Evolutionary conservation across 2,797 vertebrate species (phyloP).

Genomic region (Alca torda): DNA sequence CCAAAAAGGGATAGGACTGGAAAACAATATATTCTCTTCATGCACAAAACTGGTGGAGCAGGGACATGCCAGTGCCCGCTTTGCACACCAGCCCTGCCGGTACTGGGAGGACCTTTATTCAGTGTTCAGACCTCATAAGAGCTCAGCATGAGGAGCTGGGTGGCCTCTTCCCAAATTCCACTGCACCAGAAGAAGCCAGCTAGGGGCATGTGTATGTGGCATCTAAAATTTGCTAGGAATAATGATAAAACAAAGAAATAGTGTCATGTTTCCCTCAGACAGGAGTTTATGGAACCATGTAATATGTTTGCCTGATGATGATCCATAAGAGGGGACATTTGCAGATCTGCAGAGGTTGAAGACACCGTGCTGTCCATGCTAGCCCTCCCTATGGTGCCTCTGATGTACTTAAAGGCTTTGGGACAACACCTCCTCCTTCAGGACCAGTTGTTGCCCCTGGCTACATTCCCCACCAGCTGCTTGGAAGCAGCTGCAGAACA

Average conservation of each 20-base stretch:
- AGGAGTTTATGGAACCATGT: not conserved
- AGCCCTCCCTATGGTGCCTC: not conserved
- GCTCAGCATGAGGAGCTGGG: not conserved
- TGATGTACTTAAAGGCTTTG: too few relatives aligned
- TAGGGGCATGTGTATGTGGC: too few relatives aligned
- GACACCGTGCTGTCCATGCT: not conserved
- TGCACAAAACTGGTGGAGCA: not conserved
- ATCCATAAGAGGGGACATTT: not conserved
- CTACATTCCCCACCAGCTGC: not conserved
- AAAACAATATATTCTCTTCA: not conserved
- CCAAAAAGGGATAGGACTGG: not conserved
- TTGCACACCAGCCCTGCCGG: not conserved
- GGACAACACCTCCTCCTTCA: not conserved
- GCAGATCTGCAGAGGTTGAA: not conserved
- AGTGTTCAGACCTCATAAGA: not conserved
- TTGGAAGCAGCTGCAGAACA: not conserved
- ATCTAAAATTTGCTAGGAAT: not conserved
- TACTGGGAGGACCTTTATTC: not conserved
- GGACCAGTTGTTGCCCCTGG: not conserved
- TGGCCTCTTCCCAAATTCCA: not conserved
- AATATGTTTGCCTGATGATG: not conserved
- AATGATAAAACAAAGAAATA: not conserved
- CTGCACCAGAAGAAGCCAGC: not conserved
- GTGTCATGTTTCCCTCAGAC: not conserved
- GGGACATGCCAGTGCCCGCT: not conserved